phyloP scores from a whole-genome alignment of 1,140 invertebrate genomes.

The Brachionus rubens region DNA sequence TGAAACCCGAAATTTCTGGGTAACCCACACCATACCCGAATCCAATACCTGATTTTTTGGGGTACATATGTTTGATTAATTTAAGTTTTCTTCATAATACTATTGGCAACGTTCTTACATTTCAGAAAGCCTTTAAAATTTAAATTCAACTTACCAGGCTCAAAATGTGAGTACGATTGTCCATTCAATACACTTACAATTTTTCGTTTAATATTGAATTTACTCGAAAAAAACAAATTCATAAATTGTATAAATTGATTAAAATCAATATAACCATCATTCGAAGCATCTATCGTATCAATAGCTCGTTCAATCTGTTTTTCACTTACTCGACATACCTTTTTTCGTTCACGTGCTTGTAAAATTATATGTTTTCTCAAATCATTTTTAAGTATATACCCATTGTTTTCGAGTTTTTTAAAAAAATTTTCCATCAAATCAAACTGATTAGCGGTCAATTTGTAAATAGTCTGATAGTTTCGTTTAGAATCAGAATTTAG shows the following conservation, averaged over 20 bases:
- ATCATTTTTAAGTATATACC: constrained; percentile 1
- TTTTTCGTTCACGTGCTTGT: constrained; percentile 10
- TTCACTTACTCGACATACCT: background rate
- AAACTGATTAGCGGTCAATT: background rate
- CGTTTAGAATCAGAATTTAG: background rate
- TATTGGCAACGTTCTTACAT: no score
- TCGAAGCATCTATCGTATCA: background rate
- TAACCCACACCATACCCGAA: no score
- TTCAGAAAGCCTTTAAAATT: background rate
- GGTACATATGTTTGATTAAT: no score
- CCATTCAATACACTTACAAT: background rate
- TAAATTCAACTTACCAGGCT: background rate
- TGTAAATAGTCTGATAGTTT: background rate
- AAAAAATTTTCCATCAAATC: constrained; percentile 17
- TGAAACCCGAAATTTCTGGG: no score
- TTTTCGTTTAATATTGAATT: constrained; percentile 27
- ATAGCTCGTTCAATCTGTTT: background rate
- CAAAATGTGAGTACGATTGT: constrained; percentile 16
- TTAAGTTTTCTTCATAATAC: no score
- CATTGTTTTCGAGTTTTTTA: constrained; percentile 7
- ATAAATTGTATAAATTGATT: constrained; percentile 42
- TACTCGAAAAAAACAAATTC: constrained; percentile 33
- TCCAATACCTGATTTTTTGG: no score
- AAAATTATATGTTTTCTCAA: background rate
- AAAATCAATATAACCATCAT: background rate